phyloP scores from a whole-genome alignment of 1,140 invertebrate genomes.

The Cotesia chilonis region DNA sequence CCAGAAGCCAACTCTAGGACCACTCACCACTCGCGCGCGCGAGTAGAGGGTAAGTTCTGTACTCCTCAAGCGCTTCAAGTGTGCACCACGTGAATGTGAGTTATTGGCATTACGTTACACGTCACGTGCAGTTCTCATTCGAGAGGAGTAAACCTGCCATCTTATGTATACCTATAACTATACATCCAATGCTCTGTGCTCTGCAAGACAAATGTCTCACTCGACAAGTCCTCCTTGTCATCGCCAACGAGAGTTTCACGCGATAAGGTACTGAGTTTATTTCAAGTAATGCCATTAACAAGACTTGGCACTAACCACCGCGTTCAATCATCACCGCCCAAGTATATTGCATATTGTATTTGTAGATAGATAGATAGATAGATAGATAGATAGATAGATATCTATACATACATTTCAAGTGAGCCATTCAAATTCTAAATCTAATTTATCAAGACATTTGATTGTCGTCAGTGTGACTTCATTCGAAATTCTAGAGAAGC shows the following conservation, averaged over 20 bases:
- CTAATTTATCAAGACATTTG: too few relatives aligned
- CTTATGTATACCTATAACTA: background rate
- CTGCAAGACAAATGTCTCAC: conserved; percentile 31
- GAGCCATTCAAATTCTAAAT: too few relatives aligned
- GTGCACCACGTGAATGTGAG: conserved; percentile 30
- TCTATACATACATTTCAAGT: too few relatives aligned
- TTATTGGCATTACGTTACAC: conserved; percentile 40
- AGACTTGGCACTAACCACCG: background rate
- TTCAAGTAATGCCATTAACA: conserved; percentile 1
- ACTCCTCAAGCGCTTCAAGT: conserved; percentile 18
- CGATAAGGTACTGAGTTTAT: conserved; percentile 3
- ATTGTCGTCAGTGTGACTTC: too few relatives aligned
- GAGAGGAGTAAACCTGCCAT: conserved; percentile 1
- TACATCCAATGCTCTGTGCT: background rate
- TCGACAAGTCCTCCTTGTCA: background rate
- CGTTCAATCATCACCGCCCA: background rate
- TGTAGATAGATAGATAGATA: background rate
- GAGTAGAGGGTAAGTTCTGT: conserved; percentile 23
- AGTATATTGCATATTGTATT: background rate
- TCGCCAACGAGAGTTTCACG: conserved; percentile 1
- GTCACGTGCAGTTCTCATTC: conserved; percentile 30
- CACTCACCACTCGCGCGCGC: conserved; percentile 10
- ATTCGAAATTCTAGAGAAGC: too few relatives aligned
- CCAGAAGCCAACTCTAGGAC: conserved; percentile 16
- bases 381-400: background rate